Evolutionary conservation across 2,797 vertebrate genomes (phyloP), one percentile per base, ranked within the genome.

Genomic region (Coilia nasus): DNA sequence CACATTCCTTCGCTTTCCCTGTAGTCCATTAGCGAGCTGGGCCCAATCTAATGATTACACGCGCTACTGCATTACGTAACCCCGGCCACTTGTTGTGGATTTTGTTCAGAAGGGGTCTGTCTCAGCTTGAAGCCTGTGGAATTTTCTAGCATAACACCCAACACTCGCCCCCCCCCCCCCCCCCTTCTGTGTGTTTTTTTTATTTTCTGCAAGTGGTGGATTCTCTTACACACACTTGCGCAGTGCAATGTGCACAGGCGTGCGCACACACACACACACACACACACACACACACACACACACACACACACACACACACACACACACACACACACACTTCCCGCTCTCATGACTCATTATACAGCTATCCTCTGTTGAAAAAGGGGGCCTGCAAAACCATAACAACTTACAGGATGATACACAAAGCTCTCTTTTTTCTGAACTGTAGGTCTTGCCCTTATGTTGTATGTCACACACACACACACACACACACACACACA

Each of bases 391-490:
- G 31, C 60, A 71, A 71, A 71, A 28, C 64, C 64, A 64, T 64
- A 71, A 71, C 64, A 12, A 35, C 64, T 71, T 31, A 25, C 64
- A 17, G 28, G 35, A 35, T 71, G 25, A 71, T 41, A 5, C 35
- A 41, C 35, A 41, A 41, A 5, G 35, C 35, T 62, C 59, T 62
- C 7, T 62, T 21, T 21, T 62, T 21, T n/a, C 60, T 23, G 46
- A 85, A 44, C 54, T 83, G 80, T 81, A 85, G 31, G 86, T 75
- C 21, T 82, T 82, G 47, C 81, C 56, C 84, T 86, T 78, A 82
- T 83, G 50, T 87, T 67, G 25, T 62, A 62, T n/a, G 9, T 62
- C 60, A 64, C 60, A 64, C 60, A 64, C 60, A 41, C 35, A 5
- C 35, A 41, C 2, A 41, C 35, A 41, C 14, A 54, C 14, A 54